Percentiles rank a stretch among this genome's conserved stretches.
Conservation (phyloP, 2,888 invertebrate species). For the Chloroclysta siterata region DNA sequence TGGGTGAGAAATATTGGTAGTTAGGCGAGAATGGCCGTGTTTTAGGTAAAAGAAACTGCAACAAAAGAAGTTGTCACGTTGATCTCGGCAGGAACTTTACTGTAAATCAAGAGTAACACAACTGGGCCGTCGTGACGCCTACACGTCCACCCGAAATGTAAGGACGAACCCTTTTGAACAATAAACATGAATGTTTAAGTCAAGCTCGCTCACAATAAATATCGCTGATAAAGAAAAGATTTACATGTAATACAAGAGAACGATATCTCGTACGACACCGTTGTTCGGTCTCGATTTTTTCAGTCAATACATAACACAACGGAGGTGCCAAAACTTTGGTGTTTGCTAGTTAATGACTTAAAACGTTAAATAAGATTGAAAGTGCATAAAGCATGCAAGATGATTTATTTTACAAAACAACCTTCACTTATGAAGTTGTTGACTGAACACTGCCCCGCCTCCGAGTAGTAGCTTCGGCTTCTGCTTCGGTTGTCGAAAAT, state of each 20-base stretch:
- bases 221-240: conserved; percentile 74
- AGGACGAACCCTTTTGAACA: conserved; percentile 56
- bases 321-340: conserved; percentile 39
- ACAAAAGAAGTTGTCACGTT: conserved; percentile 61
- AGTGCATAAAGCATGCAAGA: conserved; percentile 73
- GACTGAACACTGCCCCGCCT: conserved; percentile 70
- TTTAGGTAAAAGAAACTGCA: conserved; percentile 56
- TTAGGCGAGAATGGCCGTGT: conserved; percentile 46
- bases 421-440: conserved; percentile 73
- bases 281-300: conserved; percentile 59
- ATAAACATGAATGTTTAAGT: conserved; percentile 75
- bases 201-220: conserved; percentile 77
- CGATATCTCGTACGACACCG: conserved; percentile 67
- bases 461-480: conserved; percentile 56
- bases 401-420: conserved; percentile 73
- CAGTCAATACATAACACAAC: conserved; percentile 47
- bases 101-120: conserved; percentile 65
- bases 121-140: conserved; percentile 74
- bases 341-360: conserved; percentile 39
- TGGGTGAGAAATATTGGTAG: conserved; percentile 72
- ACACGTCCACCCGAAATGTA: conserved; percentile 70
- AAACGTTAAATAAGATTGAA: conserved; percentile 72
- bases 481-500: conserved; percentile 64
- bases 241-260: conserved; percentile 65
- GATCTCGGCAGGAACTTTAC: conserved; percentile 55